Base-by-base conservation (phyloP, 2,113 vertebrate genomes). In the Tragelaphus scriptus region DNA sequence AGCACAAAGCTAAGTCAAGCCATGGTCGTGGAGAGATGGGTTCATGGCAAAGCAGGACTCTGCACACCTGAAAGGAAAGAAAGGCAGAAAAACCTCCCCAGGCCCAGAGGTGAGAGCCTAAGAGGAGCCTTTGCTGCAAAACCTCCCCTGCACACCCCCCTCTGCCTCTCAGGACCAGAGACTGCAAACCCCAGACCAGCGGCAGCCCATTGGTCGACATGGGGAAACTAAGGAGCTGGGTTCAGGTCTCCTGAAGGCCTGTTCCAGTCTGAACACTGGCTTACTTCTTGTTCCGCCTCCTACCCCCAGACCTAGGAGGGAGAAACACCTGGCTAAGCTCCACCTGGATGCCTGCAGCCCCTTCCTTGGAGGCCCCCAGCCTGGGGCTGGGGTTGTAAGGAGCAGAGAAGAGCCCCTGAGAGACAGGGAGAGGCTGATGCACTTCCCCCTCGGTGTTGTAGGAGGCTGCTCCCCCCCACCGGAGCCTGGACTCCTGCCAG, bases 271-370 rank as follows among this genome's bases (percentile, higher is more conserved):
- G 7, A 12, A 93, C 12, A 56, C 40, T 23, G 75, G 40, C 84
- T 59, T 61, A 32, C 88, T n/a, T 53, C 92, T 94, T 36, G 58
- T 86, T 65, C 32, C 23, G 32, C 30, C 11, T 13, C 28, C 51
- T 61, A n/a, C 16, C 12, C 21, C n/a, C 55, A 63, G 51, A n/a
- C 56, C 95, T 28, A 12, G 81, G 51, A 75, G 77, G 89, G 88
- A 95, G 94, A 95, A 92, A 85, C 95, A 94, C 92, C 89, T 96
- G 96, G 85, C 85, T 55, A n/a, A 68, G 14, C 71, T 84, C 96
- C 53, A 93, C 79, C 97, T 94, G 93, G 26, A 11, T 14, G 44
- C 87, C 95, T 84, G 49, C 77, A 32, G 16, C n/a, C 65, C 55
- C 44, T 55, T 58, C 59, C 68, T 61, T 16, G 26, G 81, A 94